phyloP scores from a whole-genome alignment of 2,797 vertebrate species.

The Phylloscopus collybita region DNA sequence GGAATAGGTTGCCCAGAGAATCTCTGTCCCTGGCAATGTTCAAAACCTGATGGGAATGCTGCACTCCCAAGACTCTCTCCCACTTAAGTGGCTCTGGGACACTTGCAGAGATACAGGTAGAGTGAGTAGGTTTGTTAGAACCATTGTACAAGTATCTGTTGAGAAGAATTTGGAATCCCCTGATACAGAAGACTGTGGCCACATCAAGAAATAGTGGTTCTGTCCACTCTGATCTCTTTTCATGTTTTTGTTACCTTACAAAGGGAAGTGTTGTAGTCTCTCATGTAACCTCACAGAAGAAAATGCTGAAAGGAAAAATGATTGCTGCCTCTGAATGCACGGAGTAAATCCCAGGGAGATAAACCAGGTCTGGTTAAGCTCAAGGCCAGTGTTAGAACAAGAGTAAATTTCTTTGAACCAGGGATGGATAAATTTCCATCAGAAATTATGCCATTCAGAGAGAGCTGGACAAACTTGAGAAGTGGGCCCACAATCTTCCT shows the following conservation, averaged over 20 bases:
- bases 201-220: background rate
- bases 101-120: background rate
- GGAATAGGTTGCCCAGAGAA: background rate
- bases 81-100: background rate
- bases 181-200: background rate
- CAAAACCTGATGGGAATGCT: background rate
- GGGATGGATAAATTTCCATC: background rate
- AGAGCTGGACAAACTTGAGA: background rate
- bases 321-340: background rate
- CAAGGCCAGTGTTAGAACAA: background rate
- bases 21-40: background rate
- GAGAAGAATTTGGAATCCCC: background rate
- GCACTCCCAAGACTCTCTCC: fast-evolving
- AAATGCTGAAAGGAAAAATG: background rate
- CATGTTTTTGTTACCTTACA: background rate
- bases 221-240: background rate
- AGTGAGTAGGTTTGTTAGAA: background rate
- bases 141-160: background rate
- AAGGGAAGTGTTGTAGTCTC: background rate
- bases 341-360: background rate
- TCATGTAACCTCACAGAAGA: background rate
- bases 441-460: background rate
- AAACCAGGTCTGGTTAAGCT: background rate
- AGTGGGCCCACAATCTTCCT: background rate
- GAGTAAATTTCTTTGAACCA: background rate